Conservation (phyloP, 2,888 invertebrate species). For the Poecilus cupreus region DNA sequence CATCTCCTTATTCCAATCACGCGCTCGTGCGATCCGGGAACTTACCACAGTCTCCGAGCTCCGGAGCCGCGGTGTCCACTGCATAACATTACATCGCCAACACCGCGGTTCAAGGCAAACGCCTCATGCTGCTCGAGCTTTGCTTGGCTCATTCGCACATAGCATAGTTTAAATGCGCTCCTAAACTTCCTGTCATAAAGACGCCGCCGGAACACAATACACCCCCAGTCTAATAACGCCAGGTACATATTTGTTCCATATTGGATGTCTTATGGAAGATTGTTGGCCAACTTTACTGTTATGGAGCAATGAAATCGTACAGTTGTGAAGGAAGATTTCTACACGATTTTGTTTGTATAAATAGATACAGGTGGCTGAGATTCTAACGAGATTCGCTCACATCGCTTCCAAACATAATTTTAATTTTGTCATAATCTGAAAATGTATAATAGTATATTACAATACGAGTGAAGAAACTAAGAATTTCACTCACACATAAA, state of each 20-base stretch:
- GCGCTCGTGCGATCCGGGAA: neutral
- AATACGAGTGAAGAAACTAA: too few relatives aligned
- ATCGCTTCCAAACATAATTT: too few relatives aligned
- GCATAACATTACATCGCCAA: conserved; percentile 1
- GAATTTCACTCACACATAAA: too few relatives aligned
- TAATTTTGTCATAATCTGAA: too few relatives aligned
- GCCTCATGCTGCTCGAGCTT: neutral
- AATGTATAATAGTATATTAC: too few relatives aligned
- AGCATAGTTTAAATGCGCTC: neutral
- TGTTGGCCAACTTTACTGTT: too few relatives aligned
- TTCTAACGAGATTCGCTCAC: too few relatives aligned
- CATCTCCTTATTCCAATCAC: neutral
- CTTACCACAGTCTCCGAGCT: neutral
- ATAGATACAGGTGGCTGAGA: too few relatives aligned
- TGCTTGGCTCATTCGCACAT: neutral
- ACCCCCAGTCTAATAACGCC: neutral
- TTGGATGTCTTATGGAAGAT: neutral
- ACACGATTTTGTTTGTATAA: too few relatives aligned
- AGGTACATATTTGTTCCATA: neutral
- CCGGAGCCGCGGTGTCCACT: conserved; percentile 30
- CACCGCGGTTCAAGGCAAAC: neutral
- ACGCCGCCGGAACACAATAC: conserved; percentile 29
- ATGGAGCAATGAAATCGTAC: too few relatives aligned
- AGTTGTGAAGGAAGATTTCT: too few relatives aligned
- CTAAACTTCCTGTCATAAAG: conserved; percentile 17